Base-by-base conservation (phyloP, 2,113 vertebrate genomes). In the Lamprotornis superbus region DNA sequence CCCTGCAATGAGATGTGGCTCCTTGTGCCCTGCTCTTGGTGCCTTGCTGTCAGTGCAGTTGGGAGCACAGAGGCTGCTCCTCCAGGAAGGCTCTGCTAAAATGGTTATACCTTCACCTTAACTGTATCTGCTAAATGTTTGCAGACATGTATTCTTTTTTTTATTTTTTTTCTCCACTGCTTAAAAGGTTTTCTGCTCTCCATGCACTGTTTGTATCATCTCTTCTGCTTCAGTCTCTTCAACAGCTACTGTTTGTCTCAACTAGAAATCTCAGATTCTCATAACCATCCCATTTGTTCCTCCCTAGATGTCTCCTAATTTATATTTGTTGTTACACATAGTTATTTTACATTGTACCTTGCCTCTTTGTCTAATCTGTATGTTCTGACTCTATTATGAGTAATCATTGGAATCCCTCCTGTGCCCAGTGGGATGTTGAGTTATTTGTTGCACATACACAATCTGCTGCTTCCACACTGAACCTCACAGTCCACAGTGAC, bases 231-330 rank as follows among this genome's bases (percentile, higher is more conserved):
- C 20, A 65, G 21, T 25, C 39, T 67, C 35, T 49, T 82, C 30
- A 24, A 4, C 0, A 1, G 1, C 53, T 63, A 0, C 42, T n/a
- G 24, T 21, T 56, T 35, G 22, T 64, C 7, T 61, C 35, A 33
- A 33, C 25, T 33, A 46, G 2, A 15, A 40, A 10, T 37, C 76
- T 68, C 33, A 30, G 11, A 30, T 47, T 59, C 30, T n/a, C 4
- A 0, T 42, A 42, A 13, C 2, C 27, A 42, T 27, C 44, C 74
- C 14, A 3, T 20, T 69, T 83, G 12, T 24, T 76, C 28, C 16
- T 68, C 25, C 20, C 11, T 33, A 24, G 9, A 28, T 68, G 12
- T 11, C 52, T 60, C 69, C n/a, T 78, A 86, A 13, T 8, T 90
- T 46, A 31, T 83, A 4, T 76, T 89, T 86, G n/a, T 27, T 68